Evolutionary conservation across 2,113 vertebrate genomes (phyloP).

Genomic region (Vicugna pacos): DNA sequence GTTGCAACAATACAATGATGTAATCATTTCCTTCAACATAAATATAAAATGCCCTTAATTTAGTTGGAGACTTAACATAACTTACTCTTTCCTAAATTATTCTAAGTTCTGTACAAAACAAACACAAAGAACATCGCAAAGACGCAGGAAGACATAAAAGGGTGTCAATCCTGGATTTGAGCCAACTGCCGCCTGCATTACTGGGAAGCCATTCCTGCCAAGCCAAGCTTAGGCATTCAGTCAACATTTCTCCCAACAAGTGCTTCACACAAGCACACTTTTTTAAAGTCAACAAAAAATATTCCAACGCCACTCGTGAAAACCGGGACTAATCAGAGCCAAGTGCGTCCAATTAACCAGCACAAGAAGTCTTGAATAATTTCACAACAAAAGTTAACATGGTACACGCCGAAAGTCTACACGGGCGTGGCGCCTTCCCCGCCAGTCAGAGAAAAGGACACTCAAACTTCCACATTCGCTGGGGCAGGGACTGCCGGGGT

Average conservation of each 20-base stretch:
- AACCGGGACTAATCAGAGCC: background rate
- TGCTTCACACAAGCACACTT: background rate
- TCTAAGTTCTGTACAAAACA: conserved; percentile 8
- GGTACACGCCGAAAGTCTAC: background rate
- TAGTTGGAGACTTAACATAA: background rate
- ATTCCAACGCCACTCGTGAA: background rate
- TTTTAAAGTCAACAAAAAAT: conserved; percentile 29
- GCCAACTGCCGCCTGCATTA: background rate
- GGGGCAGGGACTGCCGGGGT: background rate
- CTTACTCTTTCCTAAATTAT: background rate
- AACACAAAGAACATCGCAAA: background rate
- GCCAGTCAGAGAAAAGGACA: background rate
- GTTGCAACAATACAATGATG: conserved; percentile 18
- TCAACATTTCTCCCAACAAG: conserved; percentile 47
- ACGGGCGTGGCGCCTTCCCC: conserved; percentile 58
- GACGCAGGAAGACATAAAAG: background rate
- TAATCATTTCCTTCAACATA: conserved; percentile 47
- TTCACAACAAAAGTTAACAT: background rate
- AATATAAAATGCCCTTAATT: background rate
- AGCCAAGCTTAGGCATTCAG: background rate
- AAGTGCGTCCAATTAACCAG: background rate
- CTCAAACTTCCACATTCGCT: background rate
- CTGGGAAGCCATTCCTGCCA: conserved; percentile 49
- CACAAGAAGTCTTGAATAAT: background rate
- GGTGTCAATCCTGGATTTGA: background rate